phyloP scores from a whole-genome alignment of 2,113 vertebrate species.

The Tachycineta bicolor region DNA sequence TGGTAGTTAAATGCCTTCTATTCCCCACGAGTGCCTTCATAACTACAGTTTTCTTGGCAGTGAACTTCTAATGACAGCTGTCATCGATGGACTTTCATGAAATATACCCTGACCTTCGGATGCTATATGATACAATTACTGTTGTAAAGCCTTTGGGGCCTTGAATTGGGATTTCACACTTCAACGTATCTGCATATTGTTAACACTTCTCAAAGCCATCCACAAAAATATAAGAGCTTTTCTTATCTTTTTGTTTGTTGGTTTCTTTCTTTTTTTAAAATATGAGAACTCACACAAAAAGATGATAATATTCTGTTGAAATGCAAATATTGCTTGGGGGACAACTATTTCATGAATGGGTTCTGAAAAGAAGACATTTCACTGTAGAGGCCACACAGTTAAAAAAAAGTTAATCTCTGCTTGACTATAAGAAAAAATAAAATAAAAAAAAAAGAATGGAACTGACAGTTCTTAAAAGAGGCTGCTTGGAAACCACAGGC shows the following conservation, averaged over 20 bases:
- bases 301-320: neutral
- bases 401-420: neutral
- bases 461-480: neutral
- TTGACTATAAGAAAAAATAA: neutral
- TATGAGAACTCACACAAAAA: neutral
- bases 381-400: neutral
- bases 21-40: conserved; percentile 55
- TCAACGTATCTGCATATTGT: conserved; percentile 22
- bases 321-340: neutral
- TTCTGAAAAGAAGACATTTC: neutral
- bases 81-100: conserved; percentile 55
- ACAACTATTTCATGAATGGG: neutral
- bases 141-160: conserved; percentile 4
- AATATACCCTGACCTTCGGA: conserved; percentile 66
- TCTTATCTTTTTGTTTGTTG: neutral
- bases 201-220: conserved; percentile 27
- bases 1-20: conserved; percentile 37
- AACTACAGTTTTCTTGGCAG: conserved; percentile 49
- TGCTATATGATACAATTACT: conserved; percentile 46
- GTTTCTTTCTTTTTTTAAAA: neutral
- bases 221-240: neutral
- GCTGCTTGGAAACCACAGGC: neutral
- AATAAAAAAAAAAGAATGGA: neutral
- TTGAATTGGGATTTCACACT: conserved; percentile 24
- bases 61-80: conserved; percentile 70